Evolutionary conservation across 2,888 invertebrate genomes (phyloP).

Genomic region (Dioctria rufipes): DNA sequence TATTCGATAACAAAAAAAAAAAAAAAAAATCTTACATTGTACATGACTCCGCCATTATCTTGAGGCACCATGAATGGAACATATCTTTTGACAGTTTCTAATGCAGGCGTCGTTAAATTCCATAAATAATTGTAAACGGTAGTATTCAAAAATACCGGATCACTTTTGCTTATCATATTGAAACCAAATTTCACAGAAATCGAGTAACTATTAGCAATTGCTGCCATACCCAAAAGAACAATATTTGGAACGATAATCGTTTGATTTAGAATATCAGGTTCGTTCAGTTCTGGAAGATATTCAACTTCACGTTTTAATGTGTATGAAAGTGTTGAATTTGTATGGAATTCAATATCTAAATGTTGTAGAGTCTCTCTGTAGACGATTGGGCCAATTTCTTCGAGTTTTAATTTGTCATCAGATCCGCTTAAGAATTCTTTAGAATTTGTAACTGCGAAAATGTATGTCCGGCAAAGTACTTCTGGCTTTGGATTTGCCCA

Average conservation of each 20-base stretch:
- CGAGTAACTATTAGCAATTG: conserved; percentile 74
- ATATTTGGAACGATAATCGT: conserved; percentile 70
- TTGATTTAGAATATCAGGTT: conserved; percentile 73
- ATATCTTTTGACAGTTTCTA: conserved; percentile 74
- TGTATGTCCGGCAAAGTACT: conserved; percentile 76
- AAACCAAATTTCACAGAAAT: conserved; percentile 72
- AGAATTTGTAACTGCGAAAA: conserved; percentile 85
- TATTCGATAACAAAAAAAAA: conserved; percentile 18
- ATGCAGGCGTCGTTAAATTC: conserved; percentile 77
- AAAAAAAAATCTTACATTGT: conserved; percentile 72
- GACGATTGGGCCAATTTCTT: conserved; percentile 79
- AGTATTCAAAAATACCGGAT: conserved; percentile 73
- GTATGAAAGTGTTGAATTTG: conserved; percentile 70
- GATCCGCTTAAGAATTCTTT: conserved; percentile 78
- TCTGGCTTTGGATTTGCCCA: conserved; percentile 79
- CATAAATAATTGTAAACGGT: conserved; percentile 78
- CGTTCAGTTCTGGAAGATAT: conserved; percentile 75
- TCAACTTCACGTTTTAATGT: conserved; percentile 74
- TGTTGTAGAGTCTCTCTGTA: conserved; percentile 59
- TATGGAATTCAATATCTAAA: conserved; percentile 59
- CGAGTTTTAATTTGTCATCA: conserved; percentile 77
- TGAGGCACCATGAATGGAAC: conserved; percentile 77
- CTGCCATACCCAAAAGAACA: conserved; percentile 74
- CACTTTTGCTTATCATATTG: conserved; percentile 73
- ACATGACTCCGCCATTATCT: conserved; percentile 77